These are phyloP conservation scores for Alectura lathami DNA, from an alignment of 2,113 vertebrate species.

Conservation along the genomic window DNA sequence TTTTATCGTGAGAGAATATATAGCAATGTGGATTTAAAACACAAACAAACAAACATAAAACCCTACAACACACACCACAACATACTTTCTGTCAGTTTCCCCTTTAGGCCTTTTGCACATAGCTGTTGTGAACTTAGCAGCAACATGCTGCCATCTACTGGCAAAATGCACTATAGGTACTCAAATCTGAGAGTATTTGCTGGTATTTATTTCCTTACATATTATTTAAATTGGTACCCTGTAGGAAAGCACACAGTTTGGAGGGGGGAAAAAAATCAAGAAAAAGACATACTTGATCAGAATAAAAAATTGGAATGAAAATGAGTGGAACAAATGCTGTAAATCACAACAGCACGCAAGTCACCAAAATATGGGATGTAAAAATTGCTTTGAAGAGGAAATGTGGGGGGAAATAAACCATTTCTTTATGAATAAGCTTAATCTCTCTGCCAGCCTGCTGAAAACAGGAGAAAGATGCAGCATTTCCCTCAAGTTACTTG, in stretches of 20 bases:
- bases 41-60: neutral
- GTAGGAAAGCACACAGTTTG: neutral
- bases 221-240: neutral
- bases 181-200: too few relatives aligned
- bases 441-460: neutral
- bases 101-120: neutral
- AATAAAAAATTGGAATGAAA: neutral
- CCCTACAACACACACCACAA: neutral
- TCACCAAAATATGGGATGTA: neutral
- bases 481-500: neutral
- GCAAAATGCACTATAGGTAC: neutral
- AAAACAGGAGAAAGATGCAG: neutral
- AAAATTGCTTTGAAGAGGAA: neutral
- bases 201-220: neutral
- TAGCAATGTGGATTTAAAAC: neutral
- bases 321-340: neutral
- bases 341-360: neutral
- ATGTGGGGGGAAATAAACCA: neutral
- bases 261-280: neutral
- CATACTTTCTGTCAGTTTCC: neutral
- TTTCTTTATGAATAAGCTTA: neutral
- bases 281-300: neutral
- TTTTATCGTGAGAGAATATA: neutral
- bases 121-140: neutral
- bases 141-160: slow-evolving; percentile 79